Percentiles rank a stretch among this genome's conserved stretches.
These are phyloP conservation scores for Scyliorhinus canicula DNA, from an alignment of 2,797 vertebrate species.

Conservation along the genomic window DNA sequence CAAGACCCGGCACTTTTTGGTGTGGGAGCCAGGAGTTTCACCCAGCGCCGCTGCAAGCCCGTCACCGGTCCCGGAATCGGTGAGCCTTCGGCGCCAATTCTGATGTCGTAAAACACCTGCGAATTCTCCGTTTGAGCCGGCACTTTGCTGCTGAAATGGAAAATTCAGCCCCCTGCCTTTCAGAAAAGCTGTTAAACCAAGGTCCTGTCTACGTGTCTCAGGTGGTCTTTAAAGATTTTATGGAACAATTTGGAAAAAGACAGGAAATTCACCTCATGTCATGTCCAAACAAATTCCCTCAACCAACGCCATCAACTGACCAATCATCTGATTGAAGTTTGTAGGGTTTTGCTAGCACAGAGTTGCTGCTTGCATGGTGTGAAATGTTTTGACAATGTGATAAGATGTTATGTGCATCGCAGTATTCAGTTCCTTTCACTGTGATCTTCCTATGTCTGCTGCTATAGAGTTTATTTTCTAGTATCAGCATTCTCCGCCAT, in stretches of 20 bases:
- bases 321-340: neutral
- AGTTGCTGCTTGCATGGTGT: neutral
- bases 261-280: too few relatives aligned
- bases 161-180: too few relatives aligned
- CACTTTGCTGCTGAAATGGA: too few relatives aligned
- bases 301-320: neutral
- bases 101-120: too few relatives aligned
- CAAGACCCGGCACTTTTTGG: too few relatives aligned
- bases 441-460: neutral
- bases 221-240: neutral
- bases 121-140: too few relatives aligned
- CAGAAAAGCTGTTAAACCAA: neutral
- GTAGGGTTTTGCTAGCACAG: neutral
- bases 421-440: neutral
- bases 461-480: neutral
- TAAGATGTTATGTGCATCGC: neutral
- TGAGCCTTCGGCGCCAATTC: too few relatives aligned
- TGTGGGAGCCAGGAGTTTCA: too few relatives aligned
- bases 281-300: neutral
- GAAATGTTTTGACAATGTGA: neutral
- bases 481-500: neutral
- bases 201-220: neutral
- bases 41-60: too few relatives aligned
- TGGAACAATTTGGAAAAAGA: neutral
- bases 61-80: too few relatives aligned